Base-by-base conservation (phyloP, 2,888 invertebrate genomes). In the Megamerina dolium region DNA sequence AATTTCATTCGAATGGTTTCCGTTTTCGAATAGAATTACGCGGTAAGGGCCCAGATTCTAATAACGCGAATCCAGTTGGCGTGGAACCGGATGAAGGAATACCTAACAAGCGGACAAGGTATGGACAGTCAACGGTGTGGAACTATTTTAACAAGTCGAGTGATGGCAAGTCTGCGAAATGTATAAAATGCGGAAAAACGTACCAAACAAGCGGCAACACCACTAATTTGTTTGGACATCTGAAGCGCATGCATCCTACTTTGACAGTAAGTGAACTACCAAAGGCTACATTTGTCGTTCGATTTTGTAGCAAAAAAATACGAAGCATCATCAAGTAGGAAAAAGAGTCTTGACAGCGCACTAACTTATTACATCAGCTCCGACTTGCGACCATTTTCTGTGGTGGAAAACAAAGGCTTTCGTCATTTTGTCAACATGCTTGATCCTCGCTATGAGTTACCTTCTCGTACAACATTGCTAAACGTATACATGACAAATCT, bases 361-460 rank as follows among this genome's bases (percentile, higher is more conserved):
- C 17, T 40, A 23, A 20, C 32, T 33, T 32, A 32, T 21, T 40
- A 32, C 21, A 40, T 40, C 33, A 32, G 21, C 31, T 32, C 29
- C 19, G 40, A 40, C 32, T 13, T 40, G 16, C 40, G 29, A 33
- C 40, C 40, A 16, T 32, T 40, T 20, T 40, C 40, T 14, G 32
- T 40, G 13, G 23, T 40, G 2, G 26, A 20, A 40, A 32, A 40
- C 20, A 40, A 38, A 30, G 18, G 29, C 12, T 9, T 18, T n/a
- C 9, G 8, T 2, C 13, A 9, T 2, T 35, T 20, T 20, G 34
- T 35, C 34, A 35, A 35, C 16, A 12, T n/a, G 2, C 34, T 35
- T 12, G 20, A 35, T 35, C 20, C 34, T 35, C 34, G 34, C 12
- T 35, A 35, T 20, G 20, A 35, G 18, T 20, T 35, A 18, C 34